phyloP scores from a whole-genome alignment of 2,888 invertebrate species.

The Cristatella mucedo region DNA sequence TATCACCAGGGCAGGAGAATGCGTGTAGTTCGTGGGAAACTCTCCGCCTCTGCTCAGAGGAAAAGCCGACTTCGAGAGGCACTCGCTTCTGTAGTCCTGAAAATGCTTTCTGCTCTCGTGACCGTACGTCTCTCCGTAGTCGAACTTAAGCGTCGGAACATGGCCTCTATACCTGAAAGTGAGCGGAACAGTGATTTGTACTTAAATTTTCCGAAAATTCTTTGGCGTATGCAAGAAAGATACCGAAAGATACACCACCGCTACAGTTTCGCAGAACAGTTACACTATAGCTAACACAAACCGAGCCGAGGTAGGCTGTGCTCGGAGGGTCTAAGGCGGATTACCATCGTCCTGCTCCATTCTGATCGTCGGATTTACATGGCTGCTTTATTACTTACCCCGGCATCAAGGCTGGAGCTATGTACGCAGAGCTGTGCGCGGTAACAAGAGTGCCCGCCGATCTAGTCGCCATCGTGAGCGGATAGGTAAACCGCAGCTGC shows the following conservation, averaged over 20 bases:
- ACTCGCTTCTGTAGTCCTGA: constrained; percentile 29
- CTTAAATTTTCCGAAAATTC: not conserved
- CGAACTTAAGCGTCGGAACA: constrained; percentile 36
- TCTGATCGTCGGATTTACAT: constrained; percentile 6
- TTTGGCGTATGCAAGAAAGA: not conserved
- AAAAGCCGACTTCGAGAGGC: constrained; percentile 4
- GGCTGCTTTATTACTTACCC: constrained; percentile 23
- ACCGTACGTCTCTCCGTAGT: constrained; percentile 39
- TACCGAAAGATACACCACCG: too few species aligned
- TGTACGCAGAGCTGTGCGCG: constrained; percentile 36
- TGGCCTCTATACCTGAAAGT: constrained; percentile 32
- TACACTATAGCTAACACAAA: not conserved
- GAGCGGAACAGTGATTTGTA: not conserved
- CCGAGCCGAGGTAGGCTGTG: too few species aligned
- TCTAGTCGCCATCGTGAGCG: constrained; percentile 18
- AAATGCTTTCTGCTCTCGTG: constrained; percentile 37
- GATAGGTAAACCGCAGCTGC: too few species aligned
- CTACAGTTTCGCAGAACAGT: constrained; percentile 6
- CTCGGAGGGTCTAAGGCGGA: too few species aligned
- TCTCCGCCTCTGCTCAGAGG: constrained; percentile 13
- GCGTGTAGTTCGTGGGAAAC: constrained; percentile 37
- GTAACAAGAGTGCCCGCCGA: constrained; percentile 38
- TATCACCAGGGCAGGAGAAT: constrained; percentile 36
- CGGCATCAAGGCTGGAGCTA: constrained; percentile 35
- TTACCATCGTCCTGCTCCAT: too few species aligned